A percentile compares a stretch with the other conserved stretches of the same genome.
Conservation (phyloP, 2,113 vertebrate genomes). For the Athene noctua region DNA sequence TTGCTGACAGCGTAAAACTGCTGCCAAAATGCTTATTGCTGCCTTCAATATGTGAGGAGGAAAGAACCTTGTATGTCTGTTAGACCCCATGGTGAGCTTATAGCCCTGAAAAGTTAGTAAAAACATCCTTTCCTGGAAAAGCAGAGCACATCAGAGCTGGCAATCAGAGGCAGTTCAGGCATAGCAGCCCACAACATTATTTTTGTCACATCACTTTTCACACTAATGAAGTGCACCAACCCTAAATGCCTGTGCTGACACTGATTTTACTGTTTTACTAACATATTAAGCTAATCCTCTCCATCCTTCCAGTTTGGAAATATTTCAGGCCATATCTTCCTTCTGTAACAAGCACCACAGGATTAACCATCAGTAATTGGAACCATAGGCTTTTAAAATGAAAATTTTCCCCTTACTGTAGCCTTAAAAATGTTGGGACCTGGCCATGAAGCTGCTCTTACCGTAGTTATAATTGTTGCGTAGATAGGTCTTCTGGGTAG, state of each 20-base stretch:
- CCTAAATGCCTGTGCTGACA: not conserved
- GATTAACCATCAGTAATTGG: not conserved
- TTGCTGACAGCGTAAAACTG: not conserved
- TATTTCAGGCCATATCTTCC: not conserved
- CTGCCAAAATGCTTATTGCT: not conserved
- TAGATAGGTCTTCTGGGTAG: slow-evolving; percentile 84
- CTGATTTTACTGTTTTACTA: not conserved
- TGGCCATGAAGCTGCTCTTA: slow-evolving; percentile 65
- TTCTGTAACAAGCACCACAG: not conserved
- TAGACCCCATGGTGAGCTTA: not conserved
- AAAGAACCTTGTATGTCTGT: not conserved
- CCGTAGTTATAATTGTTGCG: slow-evolving; percentile 98
- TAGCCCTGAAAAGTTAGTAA: not conserved
- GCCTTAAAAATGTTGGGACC: not conserved
- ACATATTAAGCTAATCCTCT: not conserved
- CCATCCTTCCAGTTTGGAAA: not conserved
- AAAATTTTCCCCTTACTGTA: not conserved
- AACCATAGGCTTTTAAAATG: not conserved
- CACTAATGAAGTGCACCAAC: not conserved
- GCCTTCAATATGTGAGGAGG: accelerated
- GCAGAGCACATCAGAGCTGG: not conserved
- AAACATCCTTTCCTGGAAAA: not conserved
- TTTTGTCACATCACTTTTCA: not conserved
- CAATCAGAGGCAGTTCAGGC: not conserved
- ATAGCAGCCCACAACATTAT: not conserved